These are phyloP conservation scores for Phaethon lepturus DNA, from an alignment of 2,113 vertebrate genomes.

Conservation along the genomic window DNA sequence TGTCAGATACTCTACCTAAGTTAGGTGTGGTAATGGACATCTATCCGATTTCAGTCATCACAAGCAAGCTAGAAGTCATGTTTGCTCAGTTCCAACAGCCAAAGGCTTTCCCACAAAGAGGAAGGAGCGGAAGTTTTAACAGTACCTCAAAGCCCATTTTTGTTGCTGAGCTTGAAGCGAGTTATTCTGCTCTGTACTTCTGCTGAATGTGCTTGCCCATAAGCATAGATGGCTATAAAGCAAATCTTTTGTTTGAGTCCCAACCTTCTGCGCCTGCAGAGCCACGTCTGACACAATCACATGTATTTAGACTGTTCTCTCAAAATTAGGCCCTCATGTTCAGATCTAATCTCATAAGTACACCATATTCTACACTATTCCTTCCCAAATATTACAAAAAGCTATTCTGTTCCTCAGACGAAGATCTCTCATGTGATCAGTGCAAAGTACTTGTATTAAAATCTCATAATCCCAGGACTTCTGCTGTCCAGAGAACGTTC, in stretches of 20 bases:
- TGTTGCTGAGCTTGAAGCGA: not conserved
- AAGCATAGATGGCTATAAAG: not conserved
- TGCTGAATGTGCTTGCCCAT: not conserved
- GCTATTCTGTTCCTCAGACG: not conserved
- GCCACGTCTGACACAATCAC: fast-evolving
- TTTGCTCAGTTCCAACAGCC: not conserved
- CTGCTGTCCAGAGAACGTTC: not conserved
- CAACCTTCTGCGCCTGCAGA: not conserved
- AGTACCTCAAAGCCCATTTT: not conserved
- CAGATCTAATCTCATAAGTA: not conserved
- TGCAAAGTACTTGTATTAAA: not conserved
- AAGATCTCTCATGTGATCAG: not conserved
- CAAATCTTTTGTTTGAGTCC: not conserved
- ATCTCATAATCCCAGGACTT: not conserved
- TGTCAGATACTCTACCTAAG: not conserved
- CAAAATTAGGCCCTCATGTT: not conserved
- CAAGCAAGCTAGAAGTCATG: not conserved
- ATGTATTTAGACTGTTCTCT: not conserved
- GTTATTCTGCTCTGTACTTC: not conserved
- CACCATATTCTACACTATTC: not conserved
- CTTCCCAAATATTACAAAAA: not conserved
- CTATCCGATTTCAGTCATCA: not conserved
- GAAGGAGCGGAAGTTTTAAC: not conserved
- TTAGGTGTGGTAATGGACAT: not conserved
- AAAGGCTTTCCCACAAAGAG: not conserved